Percentiles rank a stretch among this genome's conserved stretches.
Conservation (phyloP, 1,140 invertebrate genomes). For the Drosophila sulfurigaster region DNA sequence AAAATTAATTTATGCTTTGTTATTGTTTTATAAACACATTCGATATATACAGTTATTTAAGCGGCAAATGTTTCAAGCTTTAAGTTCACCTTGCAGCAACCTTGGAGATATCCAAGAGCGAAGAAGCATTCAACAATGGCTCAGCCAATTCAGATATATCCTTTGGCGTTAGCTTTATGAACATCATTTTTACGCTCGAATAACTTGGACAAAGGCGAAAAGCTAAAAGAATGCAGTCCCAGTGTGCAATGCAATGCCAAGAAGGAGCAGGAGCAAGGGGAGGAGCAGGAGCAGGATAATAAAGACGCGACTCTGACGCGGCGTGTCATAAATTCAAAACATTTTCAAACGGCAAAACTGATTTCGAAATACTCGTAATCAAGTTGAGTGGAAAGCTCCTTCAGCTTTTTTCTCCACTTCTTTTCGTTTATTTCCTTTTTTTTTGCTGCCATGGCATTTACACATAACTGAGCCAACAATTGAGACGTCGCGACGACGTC, state of each 20-base stretch:
- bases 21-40: background rate
- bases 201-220: constrained; percentile 71
- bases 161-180: constrained; percentile 66
- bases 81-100: constrained; percentile 72
- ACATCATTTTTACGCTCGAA: constrained; percentile 62
- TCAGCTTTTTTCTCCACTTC: background rate
- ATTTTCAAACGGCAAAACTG: constrained; percentile 69
- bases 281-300: constrained; percentile 36
- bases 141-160: constrained; percentile 51
- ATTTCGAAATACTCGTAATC: constrained; percentile 68
- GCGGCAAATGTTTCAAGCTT: constrained; percentile 35
- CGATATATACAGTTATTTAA: background rate
- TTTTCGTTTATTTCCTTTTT: background rate
- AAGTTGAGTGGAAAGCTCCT: constrained; percentile 48
- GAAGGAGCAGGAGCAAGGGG: background rate
- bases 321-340: constrained; percentile 76
- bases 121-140: constrained; percentile 21
- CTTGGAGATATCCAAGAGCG: constrained; percentile 42
- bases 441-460: constrained; percentile 16
- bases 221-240: constrained; percentile 52
- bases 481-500: constrained; percentile 69
- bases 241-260: constrained; percentile 12
- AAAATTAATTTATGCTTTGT: constrained; percentile 28
- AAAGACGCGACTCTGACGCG: constrained; percentile 71
- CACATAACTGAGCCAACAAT: constrained; percentile 48